Percentiles rank a stretch among this genome's conserved stretches.
These are phyloP conservation scores for Zaprionus inermis DNA, from an alignment of 1,140 invertebrate species.

Conservation along the genomic window DNA sequence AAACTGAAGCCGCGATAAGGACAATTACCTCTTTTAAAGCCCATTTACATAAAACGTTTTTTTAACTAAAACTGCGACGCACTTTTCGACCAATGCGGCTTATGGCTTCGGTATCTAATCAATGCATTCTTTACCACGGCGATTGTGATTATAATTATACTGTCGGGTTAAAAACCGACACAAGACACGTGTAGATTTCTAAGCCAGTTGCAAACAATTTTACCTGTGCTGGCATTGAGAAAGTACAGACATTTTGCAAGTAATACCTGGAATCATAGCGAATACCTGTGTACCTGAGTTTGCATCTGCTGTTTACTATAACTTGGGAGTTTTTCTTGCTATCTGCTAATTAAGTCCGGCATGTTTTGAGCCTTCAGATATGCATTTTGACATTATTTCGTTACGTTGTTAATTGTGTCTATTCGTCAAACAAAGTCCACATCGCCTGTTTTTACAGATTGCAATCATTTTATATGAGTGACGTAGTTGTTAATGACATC, in stretches of 20 bases:
- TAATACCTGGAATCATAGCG: neutral
- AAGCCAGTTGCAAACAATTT: neutral
- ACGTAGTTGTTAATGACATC: constrained; percentile 20
- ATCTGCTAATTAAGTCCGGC: constrained; percentile 40
- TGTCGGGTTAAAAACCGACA: neutral
- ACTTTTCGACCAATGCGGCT: constrained; percentile 11
- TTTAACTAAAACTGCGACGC: constrained; percentile 29
- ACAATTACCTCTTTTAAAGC: constrained; percentile 19
- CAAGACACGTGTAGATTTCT: constrained; percentile 23
- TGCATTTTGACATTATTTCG: neutral
- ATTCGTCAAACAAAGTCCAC: constrained; percentile 15
- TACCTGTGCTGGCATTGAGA: neutral
- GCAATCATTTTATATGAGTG: constrained; percentile 14
- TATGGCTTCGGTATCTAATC: constrained; percentile 33
- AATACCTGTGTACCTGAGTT: constrained; percentile 7
- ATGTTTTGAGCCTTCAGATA: constrained; percentile 18
- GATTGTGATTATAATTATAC: constrained; percentile 20
- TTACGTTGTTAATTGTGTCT: constrained; percentile 9
- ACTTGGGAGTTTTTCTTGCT: constrained; percentile 2
- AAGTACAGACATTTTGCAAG: neutral
- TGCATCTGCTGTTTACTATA: constrained; percentile 11
- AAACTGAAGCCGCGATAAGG: constrained; percentile 24
- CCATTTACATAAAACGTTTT: constrained; percentile 30
- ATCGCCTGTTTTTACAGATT: constrained; percentile 1
- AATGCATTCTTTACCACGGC: constrained; percentile 11